Evolutionary conservation across 2,113 vertebrate genomes (phyloP).

Genomic region (Planiliza haematocheilus): DNA sequence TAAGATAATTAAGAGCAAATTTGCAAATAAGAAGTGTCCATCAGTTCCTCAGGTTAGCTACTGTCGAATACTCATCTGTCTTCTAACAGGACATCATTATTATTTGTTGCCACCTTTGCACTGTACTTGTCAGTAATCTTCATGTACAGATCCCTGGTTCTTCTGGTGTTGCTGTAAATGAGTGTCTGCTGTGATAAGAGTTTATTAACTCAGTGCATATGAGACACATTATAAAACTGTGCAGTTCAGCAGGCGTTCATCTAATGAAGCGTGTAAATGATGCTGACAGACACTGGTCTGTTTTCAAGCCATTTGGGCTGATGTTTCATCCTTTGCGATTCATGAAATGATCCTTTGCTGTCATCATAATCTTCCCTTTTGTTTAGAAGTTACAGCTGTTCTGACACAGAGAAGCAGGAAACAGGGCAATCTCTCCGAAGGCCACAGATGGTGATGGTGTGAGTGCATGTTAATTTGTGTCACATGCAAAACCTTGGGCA

Average conservation of each 20-base stretch:
- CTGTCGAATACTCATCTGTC: too few relatives aligned
- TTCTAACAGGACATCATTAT: too few relatives aligned
- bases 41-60: too few relatives aligned
- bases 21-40: too few relatives aligned
- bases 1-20: too few relatives aligned
- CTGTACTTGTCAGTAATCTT: too few relatives aligned
- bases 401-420: constrained; percentile 39
- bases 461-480: constrained; percentile 36
- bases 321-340: constrained; percentile 42
- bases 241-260: neutral
- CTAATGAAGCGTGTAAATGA: constrained; percentile 8
- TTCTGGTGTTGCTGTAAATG: too few relatives aligned
- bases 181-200: too few relatives aligned
- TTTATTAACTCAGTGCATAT: neutral
- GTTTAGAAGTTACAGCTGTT: constrained; percentile 52
- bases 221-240: neutral
- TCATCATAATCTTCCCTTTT: constrained; percentile 36
- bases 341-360: constrained; percentile 30
- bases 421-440: constrained; percentile 39
- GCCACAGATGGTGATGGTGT: constrained; percentile 47
- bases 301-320: constrained; percentile 2
- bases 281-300: neutral
- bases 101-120: too few relatives aligned
- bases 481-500: constrained; percentile 9
- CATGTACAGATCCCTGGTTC: too few relatives aligned